Evolutionary conservation across 2,113 vertebrate genomes (phyloP), one percentile per base, ranked within the genome.

Genomic region (Planiliza haematocheilus): DNA sequence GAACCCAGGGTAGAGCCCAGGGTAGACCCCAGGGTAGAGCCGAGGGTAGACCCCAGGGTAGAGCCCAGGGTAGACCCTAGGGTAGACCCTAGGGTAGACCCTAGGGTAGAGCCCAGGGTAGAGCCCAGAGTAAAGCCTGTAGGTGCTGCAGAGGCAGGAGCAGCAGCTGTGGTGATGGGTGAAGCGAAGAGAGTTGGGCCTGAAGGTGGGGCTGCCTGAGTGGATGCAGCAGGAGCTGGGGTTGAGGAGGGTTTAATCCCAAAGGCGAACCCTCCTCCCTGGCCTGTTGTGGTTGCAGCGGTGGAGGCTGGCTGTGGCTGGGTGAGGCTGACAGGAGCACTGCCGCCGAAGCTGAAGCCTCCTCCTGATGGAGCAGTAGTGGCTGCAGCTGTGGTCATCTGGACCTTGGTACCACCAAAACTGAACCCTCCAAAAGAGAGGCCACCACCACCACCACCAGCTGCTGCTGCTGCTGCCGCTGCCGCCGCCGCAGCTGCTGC

Each of bases 181-280:
- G 88, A 4, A 0, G 94, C 41, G 21, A 94, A 94, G 16, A 94
- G 89, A 55, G 93, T 85, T 0, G 94, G 72, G 0, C 91, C 77
- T 1, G 89, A 10, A 6, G 92, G 66, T 2, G 92, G 65, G 4
- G 83, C 83, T 0, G 75, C 72, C 59, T 93, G 84, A 4, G 92
- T 88, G 0, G 60, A 55, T 4, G 81, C 89, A 50, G 90, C 36
- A 7, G 95, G 76, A 0, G 93, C 79, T 0, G 93, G 93, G 5
- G 92, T 81, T 1, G 94, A 83, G 87, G 94, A 90, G 4, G 93
- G 91, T 83, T 97, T 97, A 48, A 93, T 63, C 14, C 94, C 95
- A 86, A 96, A 95, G 51, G 85, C 20, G 57, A 96, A 92, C 1
- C 89, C 49, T 7, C 91, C 85, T 13, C 82, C 87, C 70, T 91